phyloP scores from a whole-genome alignment of 2,797 vertebrate genomes.

The Rhabdophis nuchalis region DNA sequence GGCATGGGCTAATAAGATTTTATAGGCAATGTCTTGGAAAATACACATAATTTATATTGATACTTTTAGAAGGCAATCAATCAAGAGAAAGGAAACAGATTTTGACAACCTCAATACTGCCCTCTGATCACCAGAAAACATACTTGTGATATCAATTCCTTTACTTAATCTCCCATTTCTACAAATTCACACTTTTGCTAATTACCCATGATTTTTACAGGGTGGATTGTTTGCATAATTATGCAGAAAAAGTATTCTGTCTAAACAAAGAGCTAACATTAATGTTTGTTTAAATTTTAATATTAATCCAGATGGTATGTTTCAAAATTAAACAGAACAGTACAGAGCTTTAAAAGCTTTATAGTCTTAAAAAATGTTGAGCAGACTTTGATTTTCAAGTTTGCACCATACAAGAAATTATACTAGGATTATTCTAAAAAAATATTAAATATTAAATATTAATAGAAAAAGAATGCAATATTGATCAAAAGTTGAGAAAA shows the following conservation, averaged over 20 bases:
- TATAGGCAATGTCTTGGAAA: neutral
- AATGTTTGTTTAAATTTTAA: conserved; percentile 14
- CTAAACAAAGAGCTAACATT: conserved; percentile 10
- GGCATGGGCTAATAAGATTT: neutral
- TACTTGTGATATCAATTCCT: neutral
- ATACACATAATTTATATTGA: neutral
- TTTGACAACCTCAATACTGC: neutral
- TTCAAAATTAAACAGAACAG: conserved; percentile 22
- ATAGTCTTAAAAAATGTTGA: neutral
- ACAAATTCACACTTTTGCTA: neutral
- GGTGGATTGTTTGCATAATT: neutral
- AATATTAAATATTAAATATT: neutral
- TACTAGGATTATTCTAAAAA: neutral
- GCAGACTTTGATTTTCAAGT: neutral
- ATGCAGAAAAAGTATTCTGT: neutral
- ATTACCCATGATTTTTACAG: neutral
- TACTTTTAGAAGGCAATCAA: neutral
- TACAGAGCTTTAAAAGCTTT: conserved; percentile 9
- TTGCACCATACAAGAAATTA: neutral
- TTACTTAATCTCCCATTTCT: neutral
- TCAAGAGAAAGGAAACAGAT: neutral
- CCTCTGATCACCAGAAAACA: neutral
- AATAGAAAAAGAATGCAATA: neutral
- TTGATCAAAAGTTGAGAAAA: neutral
- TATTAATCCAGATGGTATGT: conserved; percentile 8